Percentiles rank a stretch among this genome's conserved stretches.
phyloP scores from a whole-genome alignment of 2,797 vertebrate species.

The Capromys pilorides region DNA sequence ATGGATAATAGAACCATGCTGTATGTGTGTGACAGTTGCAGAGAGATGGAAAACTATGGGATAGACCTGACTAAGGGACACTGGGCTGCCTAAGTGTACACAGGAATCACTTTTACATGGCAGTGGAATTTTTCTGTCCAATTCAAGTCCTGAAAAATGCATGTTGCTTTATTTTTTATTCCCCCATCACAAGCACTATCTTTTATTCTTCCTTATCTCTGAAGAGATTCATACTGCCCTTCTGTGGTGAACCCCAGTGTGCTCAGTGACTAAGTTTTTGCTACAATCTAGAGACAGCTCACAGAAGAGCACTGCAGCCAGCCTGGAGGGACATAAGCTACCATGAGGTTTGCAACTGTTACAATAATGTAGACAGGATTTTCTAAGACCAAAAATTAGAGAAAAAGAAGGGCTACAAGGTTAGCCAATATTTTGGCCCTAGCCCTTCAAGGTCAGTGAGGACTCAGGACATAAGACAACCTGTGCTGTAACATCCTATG shows the following conservation, averaged over 20 bases:
- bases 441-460: too few species aligned
- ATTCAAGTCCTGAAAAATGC: not conserved
- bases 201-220: not conserved
- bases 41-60: not conserved
- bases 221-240: not conserved
- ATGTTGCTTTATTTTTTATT: not conserved
- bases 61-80: not conserved
- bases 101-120: not conserved
- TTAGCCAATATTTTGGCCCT: too few species aligned
- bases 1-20: not conserved
- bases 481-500: too few species aligned
- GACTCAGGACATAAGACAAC: too few species aligned
- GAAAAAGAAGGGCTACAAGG: too few species aligned
- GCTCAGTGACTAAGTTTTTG: not conserved
- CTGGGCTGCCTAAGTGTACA: not conserved
- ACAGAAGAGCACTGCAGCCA: rapidly evolving
- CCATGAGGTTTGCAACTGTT: not conserved
- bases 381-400: not conserved
- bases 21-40: not conserved
- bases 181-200: not conserved
- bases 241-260: not conserved
- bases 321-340: too few species aligned
- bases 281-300: too few species aligned
- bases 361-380: rapidly evolving
- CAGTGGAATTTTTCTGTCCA: not conserved